Evolutionary conservation across 2,888 invertebrate species (phyloP).

Genomic region (Drosophila barbarae): DNA sequence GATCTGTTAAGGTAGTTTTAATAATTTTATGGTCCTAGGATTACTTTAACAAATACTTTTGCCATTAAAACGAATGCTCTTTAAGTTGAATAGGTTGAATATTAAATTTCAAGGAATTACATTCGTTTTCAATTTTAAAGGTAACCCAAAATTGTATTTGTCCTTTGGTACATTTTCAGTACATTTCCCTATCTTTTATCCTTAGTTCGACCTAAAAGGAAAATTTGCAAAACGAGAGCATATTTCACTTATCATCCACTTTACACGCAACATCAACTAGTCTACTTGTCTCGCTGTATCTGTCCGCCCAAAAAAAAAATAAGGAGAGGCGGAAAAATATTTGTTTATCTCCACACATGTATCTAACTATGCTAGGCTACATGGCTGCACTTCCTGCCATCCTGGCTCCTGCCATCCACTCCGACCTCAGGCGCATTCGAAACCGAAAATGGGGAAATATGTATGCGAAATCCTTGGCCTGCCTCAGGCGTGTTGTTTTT

Average conservation of each 20-base stretch:
- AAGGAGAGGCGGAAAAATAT: conserved; percentile 41
- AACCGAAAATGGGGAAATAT: conserved; percentile 32
- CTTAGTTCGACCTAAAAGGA: conserved; percentile 12
- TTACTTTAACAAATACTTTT: too few relatives aligned
- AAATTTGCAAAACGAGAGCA: conserved; percentile 8
- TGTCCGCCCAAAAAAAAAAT: conserved; percentile 33
- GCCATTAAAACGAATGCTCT: neutral
- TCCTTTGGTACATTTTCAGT: neutral
- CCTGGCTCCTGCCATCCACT: conserved; percentile 32
- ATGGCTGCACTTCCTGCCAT: conserved; percentile 56
- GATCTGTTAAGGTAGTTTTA: neutral
- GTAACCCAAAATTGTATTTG: neutral
- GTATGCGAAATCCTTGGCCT: conserved; percentile 25
- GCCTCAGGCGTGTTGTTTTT: conserved; percentile 39
- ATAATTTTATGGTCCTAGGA: neutral
- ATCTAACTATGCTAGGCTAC: conserved; percentile 60
- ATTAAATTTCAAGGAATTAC: too few relatives aligned
- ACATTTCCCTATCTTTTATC: neutral
- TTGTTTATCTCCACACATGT: conserved; percentile 61
- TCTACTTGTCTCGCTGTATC: conserved; percentile 30
- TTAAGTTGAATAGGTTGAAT: neutral
- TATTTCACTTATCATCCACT: conserved; percentile 33
- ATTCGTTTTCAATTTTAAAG: neutral
- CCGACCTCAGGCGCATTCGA: conserved; percentile 17
- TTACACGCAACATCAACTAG: conserved; percentile 32